Evolutionary conservation across 2,113 vertebrate species (phyloP).

Genomic region (Tetrax tetrax): DNA sequence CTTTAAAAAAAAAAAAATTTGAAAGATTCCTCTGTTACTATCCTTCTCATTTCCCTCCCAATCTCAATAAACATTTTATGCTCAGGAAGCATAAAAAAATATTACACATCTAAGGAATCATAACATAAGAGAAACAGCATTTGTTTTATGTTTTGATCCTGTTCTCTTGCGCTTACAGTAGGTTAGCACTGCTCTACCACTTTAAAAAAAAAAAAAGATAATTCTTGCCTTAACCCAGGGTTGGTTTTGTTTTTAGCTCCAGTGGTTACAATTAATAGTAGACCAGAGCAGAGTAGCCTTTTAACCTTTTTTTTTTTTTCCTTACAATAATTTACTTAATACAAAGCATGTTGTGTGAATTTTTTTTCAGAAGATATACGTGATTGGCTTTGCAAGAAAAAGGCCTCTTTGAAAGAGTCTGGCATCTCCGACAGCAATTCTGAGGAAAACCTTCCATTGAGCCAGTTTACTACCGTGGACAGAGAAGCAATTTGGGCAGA

Average conservation of each 20-base stretch:
- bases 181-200: not conserved
- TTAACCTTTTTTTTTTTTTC: not conserved
- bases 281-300: not conserved
- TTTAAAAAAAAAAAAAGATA: not conserved
- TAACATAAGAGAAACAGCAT: not conserved
- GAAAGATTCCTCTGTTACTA: not conserved
- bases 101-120: not conserved
- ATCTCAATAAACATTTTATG: not conserved
- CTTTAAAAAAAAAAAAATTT: not conserved
- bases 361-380: slow-evolving; percentile 57
- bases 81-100: not conserved
- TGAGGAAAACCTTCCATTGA: slow-evolving; percentile 75
- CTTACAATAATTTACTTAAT: not conserved
- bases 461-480: slow-evolving; percentile 83
- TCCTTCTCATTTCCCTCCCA: not conserved
- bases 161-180: not conserved
- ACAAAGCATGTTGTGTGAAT: not conserved
- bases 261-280: not conserved
- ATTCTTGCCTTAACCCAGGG: not conserved
- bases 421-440: slow-evolving; percentile 51
- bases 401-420: slow-evolving; percentile 60
- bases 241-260: not conserved
- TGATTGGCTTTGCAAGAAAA: slow-evolving; percentile 76
- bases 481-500: slow-evolving; percentile 92
- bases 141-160: not conserved